Evolutionary conservation across 2,113 vertebrate species (phyloP).

Genomic region (Trinectes maculatus): DNA sequence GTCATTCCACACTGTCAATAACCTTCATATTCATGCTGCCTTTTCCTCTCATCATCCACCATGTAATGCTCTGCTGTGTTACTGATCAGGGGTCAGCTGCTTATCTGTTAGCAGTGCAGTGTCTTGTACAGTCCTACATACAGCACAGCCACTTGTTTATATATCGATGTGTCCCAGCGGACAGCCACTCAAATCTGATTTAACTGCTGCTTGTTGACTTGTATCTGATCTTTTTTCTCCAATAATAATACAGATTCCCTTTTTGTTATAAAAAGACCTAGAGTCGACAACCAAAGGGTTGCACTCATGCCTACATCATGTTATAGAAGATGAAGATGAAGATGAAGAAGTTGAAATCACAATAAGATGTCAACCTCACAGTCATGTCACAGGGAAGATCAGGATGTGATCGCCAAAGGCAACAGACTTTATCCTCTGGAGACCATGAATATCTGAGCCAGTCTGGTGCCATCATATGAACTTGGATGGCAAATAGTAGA

Average conservation of each 20-base stretch:
- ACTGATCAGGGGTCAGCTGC: slow-evolving; percentile 35
- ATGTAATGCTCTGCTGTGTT: slow-evolving; percentile 22
- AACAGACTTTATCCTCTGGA: no score
- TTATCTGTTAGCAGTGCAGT: slow-evolving; percentile 22
- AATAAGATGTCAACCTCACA: no score
- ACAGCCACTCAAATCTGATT: not conserved
- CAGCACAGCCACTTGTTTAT: not conserved
- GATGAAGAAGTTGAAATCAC: no score
- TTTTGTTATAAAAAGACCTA: not conserved
- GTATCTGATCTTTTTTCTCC: not conserved
- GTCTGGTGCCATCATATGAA: no score
- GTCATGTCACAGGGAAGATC: no score
- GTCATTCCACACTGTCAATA: not conserved
- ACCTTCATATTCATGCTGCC: not conserved
- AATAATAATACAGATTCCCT: not conserved
- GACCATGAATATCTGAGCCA: no score
- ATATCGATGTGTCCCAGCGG: not conserved
- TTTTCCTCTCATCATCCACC: not conserved
- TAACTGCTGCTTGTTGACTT: not conserved
- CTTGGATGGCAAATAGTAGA: no score
- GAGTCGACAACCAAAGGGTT: no score
- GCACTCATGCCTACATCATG: no score
- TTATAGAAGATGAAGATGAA: no score
- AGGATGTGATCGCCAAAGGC: no score
- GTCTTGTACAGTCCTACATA: slow-evolving; percentile 33